Conservation (phyloP, 2,113 vertebrate species). For the mouse (Mus musculus) region DNA sequence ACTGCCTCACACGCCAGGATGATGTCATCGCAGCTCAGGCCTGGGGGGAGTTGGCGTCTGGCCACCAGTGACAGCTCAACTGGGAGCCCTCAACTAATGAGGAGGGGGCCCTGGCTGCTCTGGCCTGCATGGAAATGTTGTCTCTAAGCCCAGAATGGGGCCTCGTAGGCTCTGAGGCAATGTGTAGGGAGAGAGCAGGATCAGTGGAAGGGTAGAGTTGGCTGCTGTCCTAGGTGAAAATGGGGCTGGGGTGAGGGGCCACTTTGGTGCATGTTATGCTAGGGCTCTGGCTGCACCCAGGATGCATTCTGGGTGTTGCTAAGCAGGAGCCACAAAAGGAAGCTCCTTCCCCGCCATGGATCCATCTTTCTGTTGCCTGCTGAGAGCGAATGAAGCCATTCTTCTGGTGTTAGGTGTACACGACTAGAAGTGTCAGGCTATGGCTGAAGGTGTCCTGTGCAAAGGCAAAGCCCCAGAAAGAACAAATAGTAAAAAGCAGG, state of each 20-base stretch:
- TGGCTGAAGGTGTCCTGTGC: fast-evolving
- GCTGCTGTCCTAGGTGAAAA: background rate
- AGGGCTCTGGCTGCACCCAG: background rate
- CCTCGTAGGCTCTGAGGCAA: background rate
- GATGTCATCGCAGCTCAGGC: slow-evolving; percentile 78
- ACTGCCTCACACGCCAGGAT: slow-evolving; percentile 72
- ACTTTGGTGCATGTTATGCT: background rate
- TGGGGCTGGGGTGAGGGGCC: background rate
- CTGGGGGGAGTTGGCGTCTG: slow-evolving; percentile 75
- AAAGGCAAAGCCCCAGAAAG: fast-evolving
- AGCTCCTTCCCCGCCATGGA: no score
- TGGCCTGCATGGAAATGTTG: background rate
- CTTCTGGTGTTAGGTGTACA: fast-evolving
- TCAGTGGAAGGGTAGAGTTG: background rate
- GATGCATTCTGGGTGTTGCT: background rate
- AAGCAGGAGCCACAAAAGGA: background rate
- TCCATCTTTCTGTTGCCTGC: no score
- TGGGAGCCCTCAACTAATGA: slow-evolving; percentile 74
- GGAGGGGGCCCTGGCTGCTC: slow-evolving; percentile 66
- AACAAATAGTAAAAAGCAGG: fast-evolving
- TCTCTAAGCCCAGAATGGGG: slow-evolving; percentile 46
- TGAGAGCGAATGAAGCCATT: fast-evolving
- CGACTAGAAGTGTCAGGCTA: fast-evolving
- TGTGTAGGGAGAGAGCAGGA: background rate
- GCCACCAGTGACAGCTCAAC: slow-evolving; percentile 72